Conservation (phyloP, 1,140 invertebrate species). For the Sminthurinus signatus region DNA sequence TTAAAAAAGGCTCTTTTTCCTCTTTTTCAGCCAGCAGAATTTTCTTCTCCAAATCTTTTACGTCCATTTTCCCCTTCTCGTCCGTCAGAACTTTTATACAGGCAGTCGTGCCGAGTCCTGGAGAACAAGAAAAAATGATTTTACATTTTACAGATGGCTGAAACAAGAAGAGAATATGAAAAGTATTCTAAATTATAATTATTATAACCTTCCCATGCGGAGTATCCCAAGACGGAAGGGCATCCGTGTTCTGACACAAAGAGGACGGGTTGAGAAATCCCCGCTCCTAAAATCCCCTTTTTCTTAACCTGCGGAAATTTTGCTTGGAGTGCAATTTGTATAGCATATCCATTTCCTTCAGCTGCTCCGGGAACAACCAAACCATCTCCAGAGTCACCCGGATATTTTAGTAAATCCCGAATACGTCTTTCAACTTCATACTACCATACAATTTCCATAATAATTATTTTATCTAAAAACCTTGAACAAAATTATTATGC, state of each 20-base stretch:
- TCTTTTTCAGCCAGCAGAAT: slow-evolving; percentile 58
- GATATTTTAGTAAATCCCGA: slow-evolving; percentile 78
- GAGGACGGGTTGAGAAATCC: slow-evolving; percentile 56
- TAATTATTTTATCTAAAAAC: no score
- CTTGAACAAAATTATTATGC: no score
- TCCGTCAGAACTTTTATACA: slow-evolving; percentile 66
- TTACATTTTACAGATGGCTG: no score
- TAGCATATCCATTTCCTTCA: slow-evolving; percentile 89
- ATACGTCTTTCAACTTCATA: slow-evolving; percentile 55
- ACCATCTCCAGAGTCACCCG: slow-evolving; percentile 68
- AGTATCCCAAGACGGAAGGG: slow-evolving; percentile 82
- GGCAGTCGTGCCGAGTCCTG: slow-evolving; percentile 67
- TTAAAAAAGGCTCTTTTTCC: slow-evolving; percentile 71
- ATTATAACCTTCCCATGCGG: slow-evolving; percentile 55
- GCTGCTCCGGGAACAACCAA: slow-evolving; percentile 93
- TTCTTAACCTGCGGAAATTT: slow-evolving; percentile 66
- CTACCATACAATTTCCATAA: slow-evolving; percentile 73
- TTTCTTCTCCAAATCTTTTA: slow-evolving; percentile 60
- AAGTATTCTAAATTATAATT: no score
- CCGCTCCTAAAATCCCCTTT: slow-evolving; percentile 7
- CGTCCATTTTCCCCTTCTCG: slow-evolving; percentile 66
- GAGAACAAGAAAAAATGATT: no score
- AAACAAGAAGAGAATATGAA: no score
- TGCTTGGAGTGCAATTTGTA: slow-evolving; percentile 74
- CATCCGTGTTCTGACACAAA: slow-evolving; percentile 86